Evolutionary conservation across 2,797 vertebrate genomes (phyloP).

Genomic region (Hyperoplus immaculatus): DNA sequence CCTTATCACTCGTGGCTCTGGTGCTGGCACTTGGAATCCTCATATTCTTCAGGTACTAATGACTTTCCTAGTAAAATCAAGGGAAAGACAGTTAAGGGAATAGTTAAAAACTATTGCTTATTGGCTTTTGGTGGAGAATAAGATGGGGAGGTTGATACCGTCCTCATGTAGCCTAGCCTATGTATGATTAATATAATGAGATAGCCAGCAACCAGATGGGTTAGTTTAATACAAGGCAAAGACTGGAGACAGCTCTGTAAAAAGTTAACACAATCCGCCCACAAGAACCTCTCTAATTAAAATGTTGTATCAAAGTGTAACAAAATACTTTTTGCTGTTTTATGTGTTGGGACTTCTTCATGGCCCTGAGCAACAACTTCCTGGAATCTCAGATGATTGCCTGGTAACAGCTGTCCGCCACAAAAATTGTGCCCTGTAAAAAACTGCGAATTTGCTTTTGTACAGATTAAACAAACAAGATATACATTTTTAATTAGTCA

Average conservation of each 20-base stretch:
- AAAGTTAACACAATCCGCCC: background rate
- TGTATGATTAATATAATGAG: background rate
- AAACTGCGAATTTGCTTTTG: background rate
- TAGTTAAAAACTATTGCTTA: background rate
- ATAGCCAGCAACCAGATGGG: background rate
- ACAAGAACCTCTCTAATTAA: background rate
- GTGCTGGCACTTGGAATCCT: conserved; percentile 89
- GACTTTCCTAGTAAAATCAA: background rate
- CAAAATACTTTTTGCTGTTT: background rate
- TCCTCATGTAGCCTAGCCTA: background rate
- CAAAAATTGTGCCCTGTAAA: background rate
- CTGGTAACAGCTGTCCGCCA: background rate
- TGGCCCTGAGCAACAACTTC: background rate
- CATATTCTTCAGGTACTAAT: conserved; percentile 89
- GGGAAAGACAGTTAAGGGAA: conserved; percentile 1
- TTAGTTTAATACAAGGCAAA: background rate
- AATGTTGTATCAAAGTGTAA: background rate
- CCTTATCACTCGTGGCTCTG: conserved; percentile 89
- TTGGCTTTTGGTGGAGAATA: background rate
- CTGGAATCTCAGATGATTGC: background rate
- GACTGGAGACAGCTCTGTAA: background rate
- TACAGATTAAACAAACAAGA: background rate
- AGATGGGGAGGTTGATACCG: background rate
- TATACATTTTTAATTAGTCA: background rate
- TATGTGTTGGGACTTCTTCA: background rate